Evolutionary conservation across 2,888 invertebrate species (phyloP).

Genomic region (Scaptodrosophila latifasciaeformis): DNA sequence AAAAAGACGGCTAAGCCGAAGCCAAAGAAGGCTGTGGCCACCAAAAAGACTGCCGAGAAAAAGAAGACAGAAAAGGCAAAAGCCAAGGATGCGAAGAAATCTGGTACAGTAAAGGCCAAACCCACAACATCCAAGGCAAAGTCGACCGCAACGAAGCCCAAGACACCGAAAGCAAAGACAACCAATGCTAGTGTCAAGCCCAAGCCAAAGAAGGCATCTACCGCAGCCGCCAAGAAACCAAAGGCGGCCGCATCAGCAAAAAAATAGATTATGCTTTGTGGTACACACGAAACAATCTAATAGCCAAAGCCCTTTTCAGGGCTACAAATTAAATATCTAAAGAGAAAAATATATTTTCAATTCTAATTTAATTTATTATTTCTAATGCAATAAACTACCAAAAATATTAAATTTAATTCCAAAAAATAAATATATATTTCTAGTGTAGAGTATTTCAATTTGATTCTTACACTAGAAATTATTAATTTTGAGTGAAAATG

Average conservation of each 20-base stretch:
- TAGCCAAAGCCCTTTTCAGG: constrained; percentile 19
- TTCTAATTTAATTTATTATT: too few relatives aligned
- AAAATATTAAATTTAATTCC: too few relatives aligned
- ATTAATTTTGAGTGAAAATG: too few relatives aligned
- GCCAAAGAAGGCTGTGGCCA: constrained; percentile 5
- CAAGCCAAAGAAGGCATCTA: not conserved
- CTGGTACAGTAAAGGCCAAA: constrained; percentile 2
- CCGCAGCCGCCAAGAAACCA: not conserved
- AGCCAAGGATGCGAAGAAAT: not conserved
- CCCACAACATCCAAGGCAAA: not conserved
- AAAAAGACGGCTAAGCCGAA: constrained; percentile 2
- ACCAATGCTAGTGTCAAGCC: not conserved
- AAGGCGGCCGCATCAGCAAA: too few relatives aligned
- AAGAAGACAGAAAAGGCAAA: constrained; percentile 3
- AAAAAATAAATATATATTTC: too few relatives aligned
- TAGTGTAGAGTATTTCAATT: too few relatives aligned
- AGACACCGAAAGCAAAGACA: too few relatives aligned
- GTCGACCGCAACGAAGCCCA: too few relatives aligned
- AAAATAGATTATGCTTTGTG: too few relatives aligned
- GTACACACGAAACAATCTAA: not conserved
- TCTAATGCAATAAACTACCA: too few relatives aligned
- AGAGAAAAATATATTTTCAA: constrained; percentile 9
- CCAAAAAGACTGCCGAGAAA: not conserved
- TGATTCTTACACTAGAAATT: too few relatives aligned
- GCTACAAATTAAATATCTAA: constrained; percentile 9